Evolutionary conservation across 2,888 invertebrate species (phyloP), one percentile per base, ranked within the genome.

Genomic region (Dolomedes plantarius): DNA sequence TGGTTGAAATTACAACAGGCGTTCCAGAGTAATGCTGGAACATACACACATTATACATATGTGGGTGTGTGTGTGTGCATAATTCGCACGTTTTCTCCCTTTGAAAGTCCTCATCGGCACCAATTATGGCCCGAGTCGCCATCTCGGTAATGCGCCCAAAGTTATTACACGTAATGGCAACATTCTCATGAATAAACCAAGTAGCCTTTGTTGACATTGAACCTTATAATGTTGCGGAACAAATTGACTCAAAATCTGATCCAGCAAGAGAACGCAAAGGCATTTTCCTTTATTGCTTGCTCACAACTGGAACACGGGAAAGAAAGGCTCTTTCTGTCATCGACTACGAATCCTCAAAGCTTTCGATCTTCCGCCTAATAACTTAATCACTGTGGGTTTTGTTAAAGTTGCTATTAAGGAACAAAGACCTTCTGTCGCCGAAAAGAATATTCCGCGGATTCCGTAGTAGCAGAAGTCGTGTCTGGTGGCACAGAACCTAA

Each of bases 331-430:
- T 41, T 36, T 67, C 75, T 62, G n/a, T 62, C 11, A 23, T 29
- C 79, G 80, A 67, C 80, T 68, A 64, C 71, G 69, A 41, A 29
- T 79, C 71, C 78, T 67, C 71, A 9, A 29, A n/a, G 23, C 16
- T 46, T 16, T 19, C 16, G 7, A 23, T 28, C n/a, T 31, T 6
- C 19, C n/a, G 41, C 23, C 28, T 50, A 67, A 80, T 68, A 73
- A 31, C 80, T 80, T 74, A 67, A 80, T 74, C 67, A 67, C 46
- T 32, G 73, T 80, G 36, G 50, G 50, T 67, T 80, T 68, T 50
- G 29, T 46, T 31, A 64, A 72, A 65, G 46, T 9, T 32, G 23
- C 62, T 46, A 32, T 56, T 80, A 67, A n/a, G 32, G 46, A 46
- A 80, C 73, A 73, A 80, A 80, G 73, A 67, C 28, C 28, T 64